These are phyloP conservation scores for Aphaenogaster ashmeadi DNA, from an alignment of 1,140 invertebrate genomes.

Conservation along the genomic window DNA sequence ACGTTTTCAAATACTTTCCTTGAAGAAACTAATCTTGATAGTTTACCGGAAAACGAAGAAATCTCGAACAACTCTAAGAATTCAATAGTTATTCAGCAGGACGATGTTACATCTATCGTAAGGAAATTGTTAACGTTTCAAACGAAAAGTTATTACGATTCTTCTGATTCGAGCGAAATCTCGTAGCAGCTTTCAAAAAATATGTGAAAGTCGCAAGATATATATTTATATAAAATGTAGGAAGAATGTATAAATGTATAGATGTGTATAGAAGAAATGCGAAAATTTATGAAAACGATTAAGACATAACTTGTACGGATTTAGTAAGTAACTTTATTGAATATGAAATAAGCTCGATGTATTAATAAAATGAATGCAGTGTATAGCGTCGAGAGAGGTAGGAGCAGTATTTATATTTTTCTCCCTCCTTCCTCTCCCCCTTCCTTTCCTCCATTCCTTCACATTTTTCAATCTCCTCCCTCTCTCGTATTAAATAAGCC, in stretches of 20 bases:
- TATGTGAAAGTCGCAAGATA: neutral
- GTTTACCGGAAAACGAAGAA: neutral
- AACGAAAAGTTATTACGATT: constrained; percentile 49
- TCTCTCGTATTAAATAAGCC: neutral
- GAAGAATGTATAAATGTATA: neutral
- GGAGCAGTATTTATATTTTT: neutral
- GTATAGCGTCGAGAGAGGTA: neutral
- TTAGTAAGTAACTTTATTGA: neutral
- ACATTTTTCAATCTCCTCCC: neutral
- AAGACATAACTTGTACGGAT: neutral
- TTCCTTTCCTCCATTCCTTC: neutral
- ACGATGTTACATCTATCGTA: neutral
- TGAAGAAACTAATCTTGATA: neutral
- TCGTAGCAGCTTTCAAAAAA: neutral
- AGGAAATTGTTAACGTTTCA: constrained; percentile 33
- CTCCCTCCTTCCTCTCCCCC: neutral
- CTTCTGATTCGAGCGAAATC: constrained; percentile 31
- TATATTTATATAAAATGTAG: neutral
- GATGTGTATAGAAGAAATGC: neutral
- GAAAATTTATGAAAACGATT: neutral
- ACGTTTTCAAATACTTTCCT: neutral
- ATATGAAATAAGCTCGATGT: neutral
- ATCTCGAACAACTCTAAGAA: constrained; percentile 14
- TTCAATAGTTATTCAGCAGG: neutral
- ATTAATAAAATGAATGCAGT: neutral